These are phyloP conservation scores for Cerceris rybyensis DNA, from an alignment of 2,888 invertebrate genomes.

Conservation along the genomic window DNA sequence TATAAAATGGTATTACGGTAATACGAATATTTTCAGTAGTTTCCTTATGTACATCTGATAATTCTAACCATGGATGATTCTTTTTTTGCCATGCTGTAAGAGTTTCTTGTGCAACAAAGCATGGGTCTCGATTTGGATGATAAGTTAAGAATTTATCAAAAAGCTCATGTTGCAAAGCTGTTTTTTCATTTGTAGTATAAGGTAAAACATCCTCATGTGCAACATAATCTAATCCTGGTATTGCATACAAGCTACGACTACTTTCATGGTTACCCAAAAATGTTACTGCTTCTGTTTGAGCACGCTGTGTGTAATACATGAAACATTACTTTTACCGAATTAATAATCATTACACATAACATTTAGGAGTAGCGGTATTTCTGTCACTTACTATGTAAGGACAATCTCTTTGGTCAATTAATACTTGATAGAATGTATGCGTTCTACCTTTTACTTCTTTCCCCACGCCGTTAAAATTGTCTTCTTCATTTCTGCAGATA, in stretches of 20 bases:
- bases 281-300: conserved; percentile 99
- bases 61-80: conserved; percentile 97
- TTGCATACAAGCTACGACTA: conserved; percentile 96
- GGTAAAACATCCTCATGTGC: conserved; percentile 99
- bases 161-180: conserved; percentile 96
- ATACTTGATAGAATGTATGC: conserved; percentile 98
- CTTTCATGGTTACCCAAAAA: conserved; percentile 98
- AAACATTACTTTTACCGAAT: background rate
- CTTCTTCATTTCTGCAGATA: conserved; percentile 71
- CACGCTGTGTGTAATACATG: conserved; percentile 86
- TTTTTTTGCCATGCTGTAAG: conserved; percentile 98
- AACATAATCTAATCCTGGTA: conserved; percentile 98
- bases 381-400: conserved; percentile 93
- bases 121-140: conserved; percentile 92
- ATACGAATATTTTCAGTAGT: conserved; percentile 98
- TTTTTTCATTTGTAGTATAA: conserved; percentile 93
- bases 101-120: conserved; percentile 94
- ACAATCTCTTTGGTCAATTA: conserved; percentile 98
- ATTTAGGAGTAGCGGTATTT: conserved; percentile 7
- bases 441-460: conserved; percentile 95
- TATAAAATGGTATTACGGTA: conserved; percentile 99
- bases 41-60: conserved; percentile 98
- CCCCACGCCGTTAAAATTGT: conserved; percentile 83
- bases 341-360: background rate
- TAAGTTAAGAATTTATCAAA: conserved; percentile 97